Conservation (phyloP, 2,888 invertebrate genomes). For the Tipula helvola region DNA sequence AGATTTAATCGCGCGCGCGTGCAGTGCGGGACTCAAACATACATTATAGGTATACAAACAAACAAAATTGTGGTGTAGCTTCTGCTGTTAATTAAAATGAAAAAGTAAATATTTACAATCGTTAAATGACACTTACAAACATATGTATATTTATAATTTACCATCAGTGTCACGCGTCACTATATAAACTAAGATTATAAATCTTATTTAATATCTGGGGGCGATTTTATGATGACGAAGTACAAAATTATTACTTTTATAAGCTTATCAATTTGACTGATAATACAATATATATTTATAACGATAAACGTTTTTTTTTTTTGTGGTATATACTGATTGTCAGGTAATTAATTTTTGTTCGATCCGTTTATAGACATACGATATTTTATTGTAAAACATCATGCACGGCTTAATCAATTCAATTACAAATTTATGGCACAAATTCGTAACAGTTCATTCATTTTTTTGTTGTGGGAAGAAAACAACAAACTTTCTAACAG, state of each 20-base stretch:
- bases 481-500: too few species aligned
- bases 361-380: background rate
- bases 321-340: background rate
- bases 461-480: background rate
- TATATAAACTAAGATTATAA: background rate
- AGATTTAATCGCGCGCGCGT: too few species aligned
- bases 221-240: background rate
- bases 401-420: background rate
- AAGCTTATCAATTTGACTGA: background rate
- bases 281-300: background rate
- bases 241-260: background rate
- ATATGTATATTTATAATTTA: too few species aligned
- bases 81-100: too few species aligned
- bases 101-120: too few species aligned
- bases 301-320: background rate
- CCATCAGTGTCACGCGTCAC: too few species aligned
- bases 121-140: too few species aligned
- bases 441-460: background rate
- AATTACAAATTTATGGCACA: too few species aligned
- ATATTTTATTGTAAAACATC: background rate
- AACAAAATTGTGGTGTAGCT: too few species aligned
- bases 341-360: background rate
- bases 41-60: too few species aligned
- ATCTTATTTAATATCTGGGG: background rate
- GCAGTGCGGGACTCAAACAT: too few species aligned